phyloP scores from a whole-genome alignment of 1,140 invertebrate genomes.

The Steinernema khuongi region DNA sequence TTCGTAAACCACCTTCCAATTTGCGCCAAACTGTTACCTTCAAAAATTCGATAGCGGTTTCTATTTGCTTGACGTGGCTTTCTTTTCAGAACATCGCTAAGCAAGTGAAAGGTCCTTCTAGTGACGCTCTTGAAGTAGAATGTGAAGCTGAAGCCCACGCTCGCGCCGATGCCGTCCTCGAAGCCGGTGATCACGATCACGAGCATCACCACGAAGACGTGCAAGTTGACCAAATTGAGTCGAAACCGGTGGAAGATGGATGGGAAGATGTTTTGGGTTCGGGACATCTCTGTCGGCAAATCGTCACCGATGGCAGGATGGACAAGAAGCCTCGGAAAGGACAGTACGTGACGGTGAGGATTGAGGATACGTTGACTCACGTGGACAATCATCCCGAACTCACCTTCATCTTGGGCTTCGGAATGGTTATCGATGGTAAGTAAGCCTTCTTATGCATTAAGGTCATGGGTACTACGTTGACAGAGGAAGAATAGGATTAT shows the following conservation, averaged over 20 bases:
- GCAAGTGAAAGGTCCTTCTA: constrained; percentile 1
- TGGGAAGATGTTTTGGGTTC: background rate
- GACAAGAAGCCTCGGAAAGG: constrained; percentile 2
- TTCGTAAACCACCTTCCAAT: too few species aligned
- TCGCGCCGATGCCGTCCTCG: background rate
- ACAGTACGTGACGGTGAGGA: constrained; percentile 1
- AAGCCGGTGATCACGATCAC: background rate
- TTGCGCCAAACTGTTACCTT: too few species aligned
- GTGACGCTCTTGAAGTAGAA: constrained; percentile 5
- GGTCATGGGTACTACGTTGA: too few species aligned
- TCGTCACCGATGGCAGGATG: background rate
- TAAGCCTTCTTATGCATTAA: constrained; percentile 5
- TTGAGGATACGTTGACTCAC: background rate
- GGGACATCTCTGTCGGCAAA: background rate
- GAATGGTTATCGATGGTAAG: constrained; percentile 8
- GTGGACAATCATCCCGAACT: background rate
- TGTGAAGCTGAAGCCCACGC: background rate
- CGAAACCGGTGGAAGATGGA: constrained; percentile 7
- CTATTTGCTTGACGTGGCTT: background rate
- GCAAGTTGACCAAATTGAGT: background rate
- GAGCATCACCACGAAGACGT: background rate
- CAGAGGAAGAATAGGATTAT: too few species aligned
- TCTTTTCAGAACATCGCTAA: background rate
- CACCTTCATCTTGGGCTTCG: constrained; percentile 8
- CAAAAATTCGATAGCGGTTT: too few species aligned